These are phyloP conservation scores for Avahi laniger DNA, from an alignment of 2,797 vertebrate species.

Conservation along the genomic window DNA sequence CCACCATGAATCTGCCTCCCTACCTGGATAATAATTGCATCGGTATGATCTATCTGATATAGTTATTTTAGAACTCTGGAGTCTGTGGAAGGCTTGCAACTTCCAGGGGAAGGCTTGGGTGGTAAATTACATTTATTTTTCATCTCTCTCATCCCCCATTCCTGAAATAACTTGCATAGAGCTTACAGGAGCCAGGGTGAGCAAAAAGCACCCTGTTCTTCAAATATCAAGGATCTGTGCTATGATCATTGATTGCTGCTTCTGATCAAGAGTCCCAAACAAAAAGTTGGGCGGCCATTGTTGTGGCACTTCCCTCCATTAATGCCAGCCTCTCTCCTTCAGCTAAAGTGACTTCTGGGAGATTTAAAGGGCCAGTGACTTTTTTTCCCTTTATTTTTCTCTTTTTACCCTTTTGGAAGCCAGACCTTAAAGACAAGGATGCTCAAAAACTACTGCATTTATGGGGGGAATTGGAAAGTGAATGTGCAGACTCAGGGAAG, in stretches of 20 bases:
- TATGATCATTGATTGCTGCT: background rate
- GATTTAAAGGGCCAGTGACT: background rate
- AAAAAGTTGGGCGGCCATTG: background rate
- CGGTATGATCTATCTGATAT: background rate
- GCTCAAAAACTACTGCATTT: background rate
- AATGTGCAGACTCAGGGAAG: background rate
- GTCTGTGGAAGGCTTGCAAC: background rate
- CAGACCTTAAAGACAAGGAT: background rate
- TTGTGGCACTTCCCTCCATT: background rate
- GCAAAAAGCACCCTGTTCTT: background rate
- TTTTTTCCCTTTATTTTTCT: background rate
- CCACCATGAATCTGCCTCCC: background rate
- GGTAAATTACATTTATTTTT: background rate
- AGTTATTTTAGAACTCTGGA: background rate
- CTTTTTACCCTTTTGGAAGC: background rate
- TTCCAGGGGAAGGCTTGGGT: background rate
- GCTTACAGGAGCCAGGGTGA: too few relatives aligned
- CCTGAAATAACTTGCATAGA: background rate
- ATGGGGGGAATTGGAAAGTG: background rate
- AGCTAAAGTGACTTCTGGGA: background rate
- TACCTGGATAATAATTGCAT: background rate
- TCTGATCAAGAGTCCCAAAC: background rate
- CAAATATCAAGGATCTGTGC: background rate
- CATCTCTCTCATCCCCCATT: background rate
- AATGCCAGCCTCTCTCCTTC: fast-evolving